Conservation (phyloP, 2,113 vertebrate species). For the Serinus canaria region DNA sequence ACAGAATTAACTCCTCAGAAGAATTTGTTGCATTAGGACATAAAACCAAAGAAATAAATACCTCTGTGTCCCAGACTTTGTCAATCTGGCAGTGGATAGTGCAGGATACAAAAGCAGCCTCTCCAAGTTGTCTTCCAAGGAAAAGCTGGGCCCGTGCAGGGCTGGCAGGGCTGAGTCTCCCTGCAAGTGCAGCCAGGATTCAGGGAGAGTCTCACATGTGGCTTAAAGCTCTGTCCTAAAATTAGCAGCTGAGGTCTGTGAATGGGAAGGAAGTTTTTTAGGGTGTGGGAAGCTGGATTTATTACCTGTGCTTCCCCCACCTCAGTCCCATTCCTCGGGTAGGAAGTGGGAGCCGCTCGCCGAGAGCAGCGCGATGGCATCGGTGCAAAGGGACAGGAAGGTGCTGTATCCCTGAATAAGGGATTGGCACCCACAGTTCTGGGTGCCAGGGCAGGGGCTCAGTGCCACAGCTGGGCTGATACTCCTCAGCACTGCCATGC, state of each 20-base stretch:
- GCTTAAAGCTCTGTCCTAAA: not conserved
- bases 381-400: not conserved
- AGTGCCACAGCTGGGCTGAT: not conserved
- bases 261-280: slow-evolving; percentile 26
- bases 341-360: not conserved
- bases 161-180: not conserved
- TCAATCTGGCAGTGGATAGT: not conserved
- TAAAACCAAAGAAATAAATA: not conserved
- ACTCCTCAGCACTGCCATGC: not conserved
- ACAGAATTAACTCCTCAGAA: not conserved
- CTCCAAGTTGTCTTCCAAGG: not conserved
- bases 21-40: not conserved
- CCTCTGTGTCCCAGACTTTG: not conserved
- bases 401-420: rapidly evolving
- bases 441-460: not conserved
- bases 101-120: not conserved
- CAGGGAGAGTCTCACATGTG: not conserved
- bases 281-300: not conserved
- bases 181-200: not conserved
- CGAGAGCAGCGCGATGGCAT: rapidly evolving
- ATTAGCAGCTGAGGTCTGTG: not conserved
- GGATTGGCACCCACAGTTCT: not conserved
- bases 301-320: not conserved
- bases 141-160: not conserved
- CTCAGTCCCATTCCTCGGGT: rapidly evolving